A percentile compares a stretch with the other conserved stretches of the same genome.
These are phyloP conservation scores for Grus americana DNA, from an alignment of 2,113 vertebrate species.

Conservation along the genomic window DNA sequence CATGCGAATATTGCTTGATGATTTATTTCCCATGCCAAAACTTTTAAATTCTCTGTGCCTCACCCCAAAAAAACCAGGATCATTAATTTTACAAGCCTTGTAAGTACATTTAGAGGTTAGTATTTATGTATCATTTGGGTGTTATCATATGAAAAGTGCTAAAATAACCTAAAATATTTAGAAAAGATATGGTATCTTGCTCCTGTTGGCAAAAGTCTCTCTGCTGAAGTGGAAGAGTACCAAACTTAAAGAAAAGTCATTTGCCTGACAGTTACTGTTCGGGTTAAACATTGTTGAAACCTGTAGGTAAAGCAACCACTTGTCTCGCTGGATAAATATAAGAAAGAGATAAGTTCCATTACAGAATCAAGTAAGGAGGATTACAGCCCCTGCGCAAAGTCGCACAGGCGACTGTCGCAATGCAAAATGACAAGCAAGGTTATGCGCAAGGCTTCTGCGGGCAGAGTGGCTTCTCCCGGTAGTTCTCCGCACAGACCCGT, in stretches of 20 bases:
- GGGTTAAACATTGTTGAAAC: not conserved
- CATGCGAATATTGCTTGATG: not conserved
- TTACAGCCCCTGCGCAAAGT: not conserved
- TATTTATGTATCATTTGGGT: not conserved
- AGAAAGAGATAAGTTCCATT: not conserved
- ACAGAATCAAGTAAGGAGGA: not conserved
- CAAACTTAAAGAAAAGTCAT: not conserved
- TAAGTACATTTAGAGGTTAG: not conserved
- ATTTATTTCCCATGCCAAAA: not conserved
- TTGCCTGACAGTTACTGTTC: not conserved
- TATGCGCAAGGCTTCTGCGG: not conserved
- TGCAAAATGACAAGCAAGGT: not conserved
- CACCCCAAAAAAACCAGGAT: not conserved
- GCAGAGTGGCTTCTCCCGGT: not conserved
- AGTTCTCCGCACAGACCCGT: not conserved
- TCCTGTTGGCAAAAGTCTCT: not conserved
- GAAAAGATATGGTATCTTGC: not conserved
- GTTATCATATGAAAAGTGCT: not conserved
- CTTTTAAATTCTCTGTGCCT: not conserved
- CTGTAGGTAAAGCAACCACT: not conserved
- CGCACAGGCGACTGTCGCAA: fast-evolving
- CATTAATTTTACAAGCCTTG: not conserved
- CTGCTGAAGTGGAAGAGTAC: not conserved
- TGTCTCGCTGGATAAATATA: not conserved
- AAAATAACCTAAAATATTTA: not conserved